These are phyloP conservation scores for Catostylus mosaicus DNA, from an alignment of 30 jellyfish, hydroid and myxozoan genomes.

Conservation along the genomic window DNA sequence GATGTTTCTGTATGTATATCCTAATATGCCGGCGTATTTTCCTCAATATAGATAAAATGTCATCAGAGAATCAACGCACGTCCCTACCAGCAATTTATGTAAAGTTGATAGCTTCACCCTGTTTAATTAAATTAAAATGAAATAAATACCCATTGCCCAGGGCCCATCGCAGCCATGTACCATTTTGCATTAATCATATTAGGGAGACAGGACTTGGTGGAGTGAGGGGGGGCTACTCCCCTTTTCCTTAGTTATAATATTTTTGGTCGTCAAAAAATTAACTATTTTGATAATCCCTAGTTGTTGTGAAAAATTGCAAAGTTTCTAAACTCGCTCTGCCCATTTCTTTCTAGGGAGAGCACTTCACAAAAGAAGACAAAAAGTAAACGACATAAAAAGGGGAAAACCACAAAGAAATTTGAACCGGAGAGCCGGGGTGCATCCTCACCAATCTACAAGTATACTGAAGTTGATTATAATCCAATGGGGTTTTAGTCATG, in stretches of 20 bases:
- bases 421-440: constrained; percentile 31
- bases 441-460: constrained; percentile 71
- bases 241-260: no score
- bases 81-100: no score
- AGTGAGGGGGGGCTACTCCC: neutral
- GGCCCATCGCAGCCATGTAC: neutral
- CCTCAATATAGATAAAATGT: no score
- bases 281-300: no score
- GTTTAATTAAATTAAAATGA: no score
- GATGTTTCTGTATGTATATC: no score
- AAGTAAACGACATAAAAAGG: constrained; percentile 2
- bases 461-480: constrained; percentile 64
- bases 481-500: constrained; percentile 52
- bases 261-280: no score
- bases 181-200: neutral
- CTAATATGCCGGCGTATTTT: no score
- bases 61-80: no score
- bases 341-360: constrained; percentile 43
- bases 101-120: no score
- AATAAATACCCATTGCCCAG: no score
- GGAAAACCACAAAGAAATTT: neutral
- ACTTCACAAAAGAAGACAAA: constrained; percentile 41
- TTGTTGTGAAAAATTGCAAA: neutral
- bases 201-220: neutral
- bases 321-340: constrained; percentile 20